A percentile compares a stretch with the other conserved stretches of the same genome.
These are phyloP conservation scores for Drosophila lini DNA, from an alignment of 1,140 invertebrate genomes.

Conservation along the genomic window DNA sequence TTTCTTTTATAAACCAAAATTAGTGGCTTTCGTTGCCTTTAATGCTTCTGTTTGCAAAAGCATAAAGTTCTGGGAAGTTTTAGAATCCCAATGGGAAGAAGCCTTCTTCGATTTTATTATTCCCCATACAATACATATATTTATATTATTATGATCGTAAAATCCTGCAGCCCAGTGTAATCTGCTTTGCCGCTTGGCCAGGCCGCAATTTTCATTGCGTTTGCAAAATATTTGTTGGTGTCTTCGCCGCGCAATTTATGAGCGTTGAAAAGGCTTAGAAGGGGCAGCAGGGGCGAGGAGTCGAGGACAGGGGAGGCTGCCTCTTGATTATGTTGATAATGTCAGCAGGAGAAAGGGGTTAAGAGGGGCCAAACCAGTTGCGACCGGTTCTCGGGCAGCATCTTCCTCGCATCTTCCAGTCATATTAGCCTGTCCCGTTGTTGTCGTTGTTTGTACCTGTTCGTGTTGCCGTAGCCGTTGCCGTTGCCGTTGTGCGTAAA, in stretches of 20 bases:
- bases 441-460: slow-evolving; percentile 36
- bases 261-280: slow-evolving; percentile 80
- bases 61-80: background rate
- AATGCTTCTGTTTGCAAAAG: background rate
- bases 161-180: slow-evolving; percentile 12
- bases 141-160: slow-evolving; percentile 4
- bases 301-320: slow-evolving; percentile 12
- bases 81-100: background rate
- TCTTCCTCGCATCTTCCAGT: slow-evolving; percentile 50
- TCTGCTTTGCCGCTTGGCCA: slow-evolving; percentile 50
- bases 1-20: background rate
- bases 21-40: background rate
- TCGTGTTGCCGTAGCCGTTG: slow-evolving; percentile 32
- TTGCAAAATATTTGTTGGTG: slow-evolving; percentile 77
- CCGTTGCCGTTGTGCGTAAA: slow-evolving; percentile 56
- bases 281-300: background rate
- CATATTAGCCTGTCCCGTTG: slow-evolving; percentile 80
- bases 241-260: slow-evolving; percentile 73
- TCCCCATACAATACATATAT: background rate
- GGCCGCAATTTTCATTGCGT: slow-evolving; percentile 64
- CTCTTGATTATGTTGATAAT: slow-evolving; percentile 82
- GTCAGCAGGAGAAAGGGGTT: slow-evolving; percentile 52
- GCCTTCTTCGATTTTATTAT: slow-evolving; percentile 5
- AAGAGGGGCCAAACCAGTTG: slow-evolving; percentile 38
- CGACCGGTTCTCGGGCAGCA: slow-evolving; percentile 56